Conservation (phyloP, 2,888 invertebrate genomes). For the Leuctra nigra region DNA sequence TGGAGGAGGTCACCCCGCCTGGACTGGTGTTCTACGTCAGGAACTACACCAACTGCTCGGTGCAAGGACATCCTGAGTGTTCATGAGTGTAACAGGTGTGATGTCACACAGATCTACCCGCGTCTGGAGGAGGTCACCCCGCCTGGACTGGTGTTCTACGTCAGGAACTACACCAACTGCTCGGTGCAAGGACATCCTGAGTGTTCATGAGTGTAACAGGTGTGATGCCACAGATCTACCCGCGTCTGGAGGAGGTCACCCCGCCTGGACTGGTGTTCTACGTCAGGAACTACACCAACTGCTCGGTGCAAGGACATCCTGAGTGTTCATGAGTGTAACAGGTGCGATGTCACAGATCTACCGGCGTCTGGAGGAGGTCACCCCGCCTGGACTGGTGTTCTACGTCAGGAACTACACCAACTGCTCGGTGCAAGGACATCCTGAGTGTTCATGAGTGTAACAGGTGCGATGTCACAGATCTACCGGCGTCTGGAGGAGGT, state of each 20-base stretch:
- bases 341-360: too few relatives aligned
- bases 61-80: too few relatives aligned
- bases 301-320: too few relatives aligned
- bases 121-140: slow-evolving; percentile 70
- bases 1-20: slow-evolving; percentile 69
- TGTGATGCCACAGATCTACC: too few relatives aligned
- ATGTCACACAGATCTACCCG: too few relatives aligned
- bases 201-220: too few relatives aligned
- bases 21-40: slow-evolving; percentile 70
- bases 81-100: too few relatives aligned
- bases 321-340: too few relatives aligned
- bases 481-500: slow-evolving; percentile 68
- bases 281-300: slow-evolving; percentile 70
- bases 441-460: too few relatives aligned
- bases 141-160: slow-evolving; percentile 66
- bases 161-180: slow-evolving; percentile 72
- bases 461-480: too few relatives aligned
- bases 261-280: slow-evolving; percentile 70
- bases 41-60: slow-evolving; percentile 73
- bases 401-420: slow-evolving; percentile 74
- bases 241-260: slow-evolving; percentile 66
- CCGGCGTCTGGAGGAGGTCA: slow-evolving; percentile 66
- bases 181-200: too few relatives aligned
- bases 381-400: slow-evolving; percentile 66
- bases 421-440: too few relatives aligned